Percentiles rank a stretch among this genome's conserved stretches.
These are phyloP conservation scores for Macropis europaea DNA, from an alignment of 2,888 invertebrate genomes.

Conservation along the genomic window DNA sequence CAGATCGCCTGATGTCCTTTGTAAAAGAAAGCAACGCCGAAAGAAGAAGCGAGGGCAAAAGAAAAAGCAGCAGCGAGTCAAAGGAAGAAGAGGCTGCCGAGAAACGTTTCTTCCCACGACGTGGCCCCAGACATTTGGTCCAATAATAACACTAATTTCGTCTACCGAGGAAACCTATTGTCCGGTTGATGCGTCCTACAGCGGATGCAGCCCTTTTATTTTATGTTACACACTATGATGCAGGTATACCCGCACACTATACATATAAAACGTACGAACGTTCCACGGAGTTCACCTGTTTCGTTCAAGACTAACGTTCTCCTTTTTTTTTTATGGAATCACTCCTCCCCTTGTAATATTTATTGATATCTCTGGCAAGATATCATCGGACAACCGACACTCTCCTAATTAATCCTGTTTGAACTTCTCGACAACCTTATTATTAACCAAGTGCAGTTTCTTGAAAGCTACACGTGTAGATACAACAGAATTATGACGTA, in stretches of 20 bases:
- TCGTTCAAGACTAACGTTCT: slow-evolving; percentile 18
- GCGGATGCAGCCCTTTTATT: slow-evolving; percentile 73
- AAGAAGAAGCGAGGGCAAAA: slow-evolving; percentile 30
- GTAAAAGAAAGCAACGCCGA: slow-evolving; percentile 5
- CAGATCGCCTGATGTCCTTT: slow-evolving; percentile 25
- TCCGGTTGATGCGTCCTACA: slow-evolving; percentile 69
- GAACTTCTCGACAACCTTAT: too few species aligned
- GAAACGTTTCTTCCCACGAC: slow-evolving; percentile 74
- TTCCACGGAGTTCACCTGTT: slow-evolving; percentile 55
- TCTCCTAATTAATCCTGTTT: slow-evolving; percentile 4
- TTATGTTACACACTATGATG: slow-evolving; percentile 52
- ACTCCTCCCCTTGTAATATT: neutral
- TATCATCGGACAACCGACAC: slow-evolving; percentile 3
- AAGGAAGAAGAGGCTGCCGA: slow-evolving; percentile 60
- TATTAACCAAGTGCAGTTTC: too few species aligned
- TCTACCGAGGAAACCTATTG: slow-evolving; percentile 77
- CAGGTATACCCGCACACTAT: slow-evolving; percentile 38
- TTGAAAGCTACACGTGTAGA: too few species aligned
- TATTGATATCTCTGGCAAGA: neutral
- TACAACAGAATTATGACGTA: too few species aligned
- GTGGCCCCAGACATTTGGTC: slow-evolving; percentile 77
- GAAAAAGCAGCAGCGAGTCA: slow-evolving; percentile 37
- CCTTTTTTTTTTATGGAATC: neutral
- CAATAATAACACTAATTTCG: slow-evolving; percentile 79
- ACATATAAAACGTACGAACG: slow-evolving; percentile 43